Base-by-base conservation (phyloP, 2,797 vertebrate species). In the Zonotrichia albicollis region DNA sequence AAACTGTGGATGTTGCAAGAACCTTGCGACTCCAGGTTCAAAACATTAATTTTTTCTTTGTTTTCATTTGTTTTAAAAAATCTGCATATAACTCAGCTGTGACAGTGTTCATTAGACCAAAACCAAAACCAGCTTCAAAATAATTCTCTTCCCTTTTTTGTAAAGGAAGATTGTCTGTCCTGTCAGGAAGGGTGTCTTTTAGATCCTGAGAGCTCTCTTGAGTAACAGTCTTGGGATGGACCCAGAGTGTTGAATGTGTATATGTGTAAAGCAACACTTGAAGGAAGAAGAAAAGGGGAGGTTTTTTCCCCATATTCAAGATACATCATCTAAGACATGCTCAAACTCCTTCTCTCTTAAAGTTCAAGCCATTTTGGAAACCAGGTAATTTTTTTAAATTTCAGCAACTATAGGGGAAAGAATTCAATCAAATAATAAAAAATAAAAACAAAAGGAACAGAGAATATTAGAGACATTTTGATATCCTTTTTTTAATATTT, bases 291-390 rank as follows among this genome's bases (percentile, higher is more conserved):
- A 48, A 43, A 2, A 0, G 8, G 6, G 11, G 19, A 11, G 5
- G 16, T 0, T 4, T 29, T 87, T 45, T 4, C 10, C 29, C 19
- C 15, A 20, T 40, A 5, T 82, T 78, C 20, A 40, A 15, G 20
- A 19, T 19, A n/a, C 0, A 3, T n/a, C 0, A 0, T 34, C 29
- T 70, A 34, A 75, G 19, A 36, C 13, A 46, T 1, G 7, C 32
- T 32, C 11, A 50, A 43, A 64, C 6, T 3, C 2, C 2, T 62
- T 84, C 16, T 34, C 16, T 71, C 17, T 25, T 40, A 57, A 61
- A 81, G 7, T 51, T 66, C 36, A 66, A 48, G 16, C 3, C 0
- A 0, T 51, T 82, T 68, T 14, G 16, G 19, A 81, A 89, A 42
- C 3, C 10, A 68, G 17, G 17, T 58, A 66, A 42, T 13, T 40